phyloP scores from a whole-genome alignment of 2,113 vertebrate species.

The Microcebus murinus region DNA sequence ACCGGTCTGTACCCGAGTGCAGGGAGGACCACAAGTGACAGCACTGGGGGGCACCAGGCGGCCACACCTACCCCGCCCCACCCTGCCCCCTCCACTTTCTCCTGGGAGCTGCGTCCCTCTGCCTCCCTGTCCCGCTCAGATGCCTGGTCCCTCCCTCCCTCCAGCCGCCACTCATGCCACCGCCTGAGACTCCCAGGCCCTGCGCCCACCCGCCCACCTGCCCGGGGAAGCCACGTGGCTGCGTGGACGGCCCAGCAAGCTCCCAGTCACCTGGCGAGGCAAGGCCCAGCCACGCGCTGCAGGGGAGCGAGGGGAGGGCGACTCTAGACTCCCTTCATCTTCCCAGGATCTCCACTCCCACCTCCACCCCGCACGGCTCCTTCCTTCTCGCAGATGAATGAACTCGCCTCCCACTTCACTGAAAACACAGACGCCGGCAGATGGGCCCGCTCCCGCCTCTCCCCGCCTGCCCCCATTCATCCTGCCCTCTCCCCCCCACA shows the following conservation, averaged over 20 bases:
- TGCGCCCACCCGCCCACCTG: neutral
- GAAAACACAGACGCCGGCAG: neutral
- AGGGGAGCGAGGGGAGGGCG: neutral
- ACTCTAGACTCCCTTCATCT: neutral
- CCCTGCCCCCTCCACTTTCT: too few relatives aligned
- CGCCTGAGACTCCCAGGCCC: neutral
- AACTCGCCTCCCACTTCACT: neutral
- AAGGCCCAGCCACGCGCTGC: accelerated
- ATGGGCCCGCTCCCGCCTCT: neutral
- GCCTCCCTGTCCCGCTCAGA: neutral
- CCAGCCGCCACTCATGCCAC: neutral
- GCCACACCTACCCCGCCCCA: neutral
- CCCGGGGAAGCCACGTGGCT: accelerated
- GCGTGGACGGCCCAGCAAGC: accelerated
- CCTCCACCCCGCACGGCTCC: neutral
- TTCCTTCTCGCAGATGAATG: neutral
- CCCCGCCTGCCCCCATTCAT: neutral
- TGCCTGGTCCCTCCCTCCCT: neutral
- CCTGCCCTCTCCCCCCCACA: neutral
- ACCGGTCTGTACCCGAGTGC: neutral
- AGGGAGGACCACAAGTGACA: neutral
- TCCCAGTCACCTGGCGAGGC: neutral
- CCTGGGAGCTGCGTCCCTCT: neutral
- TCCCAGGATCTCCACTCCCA: neutral
- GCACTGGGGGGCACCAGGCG: neutral